Conservation (phyloP, 2,797 vertebrate species). For the Picus viridis region DNA sequence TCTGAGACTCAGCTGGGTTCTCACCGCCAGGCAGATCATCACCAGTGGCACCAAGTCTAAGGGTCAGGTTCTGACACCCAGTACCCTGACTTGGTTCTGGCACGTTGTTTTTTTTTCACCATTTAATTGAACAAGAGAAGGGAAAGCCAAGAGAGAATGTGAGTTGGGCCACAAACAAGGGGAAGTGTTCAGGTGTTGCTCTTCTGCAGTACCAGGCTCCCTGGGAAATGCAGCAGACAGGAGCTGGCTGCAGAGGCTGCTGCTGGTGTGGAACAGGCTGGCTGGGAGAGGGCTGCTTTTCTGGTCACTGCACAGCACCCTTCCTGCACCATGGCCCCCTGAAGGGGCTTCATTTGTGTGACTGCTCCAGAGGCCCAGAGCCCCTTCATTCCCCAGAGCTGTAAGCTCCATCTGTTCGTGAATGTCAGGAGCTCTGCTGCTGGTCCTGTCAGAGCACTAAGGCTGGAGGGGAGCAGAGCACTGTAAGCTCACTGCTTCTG, state of each 20-base stretch:
- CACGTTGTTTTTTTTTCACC: not conserved
- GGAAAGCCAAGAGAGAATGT: not conserved
- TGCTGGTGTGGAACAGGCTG: not conserved
- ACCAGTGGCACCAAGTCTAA: not conserved
- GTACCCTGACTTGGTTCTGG: not conserved
- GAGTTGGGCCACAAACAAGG: not conserved
- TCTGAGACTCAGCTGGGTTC: not conserved
- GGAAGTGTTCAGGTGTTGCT: not conserved
- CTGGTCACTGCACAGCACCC: not conserved
- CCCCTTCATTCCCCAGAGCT: not conserved
- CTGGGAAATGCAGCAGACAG: not conserved
- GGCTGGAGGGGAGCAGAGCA: not conserved
- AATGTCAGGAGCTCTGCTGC: not conserved
- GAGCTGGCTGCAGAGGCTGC: not conserved
- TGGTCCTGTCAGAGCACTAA: not conserved
- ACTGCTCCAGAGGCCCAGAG: not conserved
- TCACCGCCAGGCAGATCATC: conserved; percentile 4
- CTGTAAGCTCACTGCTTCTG: not conserved
- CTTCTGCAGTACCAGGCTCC: not conserved
- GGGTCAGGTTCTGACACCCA: not conserved
- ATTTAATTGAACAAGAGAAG: not conserved
- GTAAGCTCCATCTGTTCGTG: not conserved
- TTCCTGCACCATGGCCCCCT: not conserved
- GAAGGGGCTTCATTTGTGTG: not conserved
- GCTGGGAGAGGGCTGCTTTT: not conserved